These are phyloP conservation scores for Ganaspis brasiliensis DNA, from an alignment of 2,888 invertebrate species.

Conservation along the genomic window DNA sequence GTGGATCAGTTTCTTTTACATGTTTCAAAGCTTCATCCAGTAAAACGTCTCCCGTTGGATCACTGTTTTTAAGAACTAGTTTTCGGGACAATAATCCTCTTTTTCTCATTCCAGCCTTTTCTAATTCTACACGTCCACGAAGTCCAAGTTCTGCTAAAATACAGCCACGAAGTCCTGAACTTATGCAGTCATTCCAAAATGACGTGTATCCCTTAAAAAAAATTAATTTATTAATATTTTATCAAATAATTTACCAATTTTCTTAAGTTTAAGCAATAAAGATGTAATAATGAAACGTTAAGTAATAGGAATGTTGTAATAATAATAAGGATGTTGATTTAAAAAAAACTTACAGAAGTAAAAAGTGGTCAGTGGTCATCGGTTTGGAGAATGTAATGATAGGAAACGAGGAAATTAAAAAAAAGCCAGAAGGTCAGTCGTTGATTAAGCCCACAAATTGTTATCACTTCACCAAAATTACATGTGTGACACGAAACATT, in stretches of 20 bases:
- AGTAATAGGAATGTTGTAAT: too few species aligned
- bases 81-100: slow-evolving; percentile 94
- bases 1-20: slow-evolving; percentile 98
- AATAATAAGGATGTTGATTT: too few species aligned
- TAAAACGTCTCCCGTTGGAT: slow-evolving; percentile 98
- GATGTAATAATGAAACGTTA: neutral
- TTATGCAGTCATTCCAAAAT: slow-evolving; percentile 99
- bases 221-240: slow-evolving; percentile 8
- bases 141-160: slow-evolving; percentile 98
- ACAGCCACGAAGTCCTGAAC: slow-evolving; percentile 98
- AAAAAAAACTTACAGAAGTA: neutral
- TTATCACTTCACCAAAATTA: slow-evolving; percentile 17
- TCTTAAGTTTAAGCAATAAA: neutral
- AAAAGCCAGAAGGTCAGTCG: slow-evolving; percentile 24
- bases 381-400: neutral
- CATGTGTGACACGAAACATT: neutral
- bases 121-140: slow-evolving; percentile 96
- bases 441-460: neutral
- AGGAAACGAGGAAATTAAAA: neutral
- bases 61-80: slow-evolving; percentile 91
- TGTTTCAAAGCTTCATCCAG: slow-evolving; percentile 97
- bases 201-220: slow-evolving; percentile 95
- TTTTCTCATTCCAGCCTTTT: slow-evolving; percentile 97
- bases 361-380: neutral
- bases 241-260: neutral